Evolutionary conservation across 2,888 invertebrate genomes (phyloP), one percentile per base, ranked within the genome.

Genomic region (Metalampra italica): DNA sequence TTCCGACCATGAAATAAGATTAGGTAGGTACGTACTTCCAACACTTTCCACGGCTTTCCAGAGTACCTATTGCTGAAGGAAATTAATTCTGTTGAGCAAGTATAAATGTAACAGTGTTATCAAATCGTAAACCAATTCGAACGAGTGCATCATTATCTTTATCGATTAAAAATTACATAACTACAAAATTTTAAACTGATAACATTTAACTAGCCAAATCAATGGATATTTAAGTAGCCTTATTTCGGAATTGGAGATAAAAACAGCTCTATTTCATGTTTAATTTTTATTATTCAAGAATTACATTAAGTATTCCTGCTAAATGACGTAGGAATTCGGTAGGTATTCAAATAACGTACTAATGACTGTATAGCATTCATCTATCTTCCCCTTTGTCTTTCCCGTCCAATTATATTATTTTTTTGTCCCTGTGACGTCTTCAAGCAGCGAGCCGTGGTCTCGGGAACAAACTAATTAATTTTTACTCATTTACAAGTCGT

Each of bases 401-500:
- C 47, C 52, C 54, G 51, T 55, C 68, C 69, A 78, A 81, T 82
- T 78, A 78, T 72, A 81, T 82, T 78, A 78, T 72, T 70, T 75
- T 59, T 57, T 51, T 46, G 55, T 9, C 12, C 55, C 56, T 59
- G 48, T 63, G 62, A 68, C 68, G 65, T 68, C 63, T 66, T 64
- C 62, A 52, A 61, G 40, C 66, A 65, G 66, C 66, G 65, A 68
- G 58, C 60, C 64, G 54, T 57, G 55, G 52, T 54, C 57, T 62
- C 57, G 57, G 63, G 69, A 62, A 67, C 64, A 66, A 74, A 74
- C 71, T 80, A 79, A 84, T 82, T 80, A 82, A 77, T 82, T 77
- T 77, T 72, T 72, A 71, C 75, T 80, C 74, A 78, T 82, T 81
- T 77, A 75, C 71, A 77, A 73, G 73, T 71, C 73, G 68, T 74